These are phyloP conservation scores for Sceloporus undulatus DNA, from an alignment of 2,113 vertebrate species.

Conservation along the genomic window DNA sequence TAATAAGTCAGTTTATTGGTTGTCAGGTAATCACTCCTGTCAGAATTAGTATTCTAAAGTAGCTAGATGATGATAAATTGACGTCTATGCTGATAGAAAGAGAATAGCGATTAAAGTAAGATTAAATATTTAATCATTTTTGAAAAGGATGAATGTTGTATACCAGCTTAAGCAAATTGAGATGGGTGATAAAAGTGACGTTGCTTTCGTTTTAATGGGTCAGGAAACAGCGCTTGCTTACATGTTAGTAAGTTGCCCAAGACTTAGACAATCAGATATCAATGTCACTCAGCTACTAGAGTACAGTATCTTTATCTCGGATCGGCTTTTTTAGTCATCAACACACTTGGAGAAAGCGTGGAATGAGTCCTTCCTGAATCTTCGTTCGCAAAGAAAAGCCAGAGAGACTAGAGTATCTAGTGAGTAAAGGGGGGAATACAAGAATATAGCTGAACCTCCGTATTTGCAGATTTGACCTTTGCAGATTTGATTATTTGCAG, in stretches of 20 bases:
- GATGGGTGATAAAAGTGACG: neutral
- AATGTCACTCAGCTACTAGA: neutral
- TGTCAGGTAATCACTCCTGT: conserved; percentile 45
- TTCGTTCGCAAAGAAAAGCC: no score
- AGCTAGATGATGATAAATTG: conserved; percentile 31
- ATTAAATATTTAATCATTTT: neutral
- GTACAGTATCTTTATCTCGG: no score
- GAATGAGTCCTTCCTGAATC: no score
- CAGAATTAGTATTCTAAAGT: neutral
- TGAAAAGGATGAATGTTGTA: neutral
- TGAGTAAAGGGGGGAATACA: no score
- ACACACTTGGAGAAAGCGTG: no score
- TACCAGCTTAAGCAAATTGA: neutral
- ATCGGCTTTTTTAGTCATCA: no score
- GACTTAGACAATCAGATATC: neutral
- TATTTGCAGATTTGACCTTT: no score
- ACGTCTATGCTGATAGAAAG: conserved; percentile 25
- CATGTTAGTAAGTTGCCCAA: neutral
- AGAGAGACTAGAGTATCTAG: no score
- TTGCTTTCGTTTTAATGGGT: neutral
- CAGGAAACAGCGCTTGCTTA: neutral
- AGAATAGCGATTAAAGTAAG: neutral
- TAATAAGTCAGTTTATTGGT: conserved; percentile 25
- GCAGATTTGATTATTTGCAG: no score
- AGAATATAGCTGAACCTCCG: no score